Conservation (phyloP, 2,888 invertebrate species). For the Lasioglossum malachurum region DNA sequence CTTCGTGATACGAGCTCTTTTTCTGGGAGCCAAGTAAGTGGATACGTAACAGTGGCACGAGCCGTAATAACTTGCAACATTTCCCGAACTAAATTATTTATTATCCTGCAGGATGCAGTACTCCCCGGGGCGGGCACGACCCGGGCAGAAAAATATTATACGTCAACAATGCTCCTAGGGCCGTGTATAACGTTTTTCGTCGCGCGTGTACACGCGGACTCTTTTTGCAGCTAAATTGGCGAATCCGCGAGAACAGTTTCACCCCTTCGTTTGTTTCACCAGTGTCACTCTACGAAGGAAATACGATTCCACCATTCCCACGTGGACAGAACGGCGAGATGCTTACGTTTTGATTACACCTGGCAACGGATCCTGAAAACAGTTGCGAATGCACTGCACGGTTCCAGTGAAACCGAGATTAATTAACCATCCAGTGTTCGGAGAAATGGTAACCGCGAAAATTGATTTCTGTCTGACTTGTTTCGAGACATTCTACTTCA, state of each 20-base stretch:
- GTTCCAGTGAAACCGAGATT: not conserved
- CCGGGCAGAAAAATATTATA: slow-evolving; percentile 75
- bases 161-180: slow-evolving; percentile 66
- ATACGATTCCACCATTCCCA: slow-evolving; percentile 21
- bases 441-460: not conserved
- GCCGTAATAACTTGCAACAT: slow-evolving; percentile 75
- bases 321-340: not conserved
- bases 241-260: slow-evolving; percentile 35
- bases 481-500: not conserved
- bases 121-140: slow-evolving; percentile 67
- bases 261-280: slow-evolving; percentile 13
- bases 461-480: not conserved
- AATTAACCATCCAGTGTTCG: not conserved
- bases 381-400: not conserved
- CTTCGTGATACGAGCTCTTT: slow-evolving; percentile 40
- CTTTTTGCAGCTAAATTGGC: slow-evolving; percentile 43
- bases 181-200: slow-evolving; percentile 69
- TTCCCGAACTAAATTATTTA: slow-evolving; percentile 77
- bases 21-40: slow-evolving; percentile 42
- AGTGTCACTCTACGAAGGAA: slow-evolving; percentile 19
- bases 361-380: slow-evolving; percentile 7
- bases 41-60: slow-evolving; percentile 40
- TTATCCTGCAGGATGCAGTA: slow-evolving; percentile 69
- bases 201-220: slow-evolving; percentile 25
- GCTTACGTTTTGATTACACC: slow-evolving; percentile 5